phyloP scores from a whole-genome alignment of 2,888 invertebrate genomes.

The Melieria picta region DNA sequence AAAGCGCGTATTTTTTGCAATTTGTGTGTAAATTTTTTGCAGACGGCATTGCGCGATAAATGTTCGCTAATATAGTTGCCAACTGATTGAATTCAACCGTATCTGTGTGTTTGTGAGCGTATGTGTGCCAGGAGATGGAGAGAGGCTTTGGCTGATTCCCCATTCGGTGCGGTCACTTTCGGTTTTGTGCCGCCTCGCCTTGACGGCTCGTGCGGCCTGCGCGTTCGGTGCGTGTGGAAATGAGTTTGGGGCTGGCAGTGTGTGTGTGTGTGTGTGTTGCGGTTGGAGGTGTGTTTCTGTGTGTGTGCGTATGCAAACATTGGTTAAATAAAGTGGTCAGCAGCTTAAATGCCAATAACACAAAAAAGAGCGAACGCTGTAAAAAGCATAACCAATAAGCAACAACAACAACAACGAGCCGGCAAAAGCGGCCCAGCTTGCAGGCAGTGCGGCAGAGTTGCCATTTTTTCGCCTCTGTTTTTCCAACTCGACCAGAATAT shows the following conservation, averaged over 20 bases:
- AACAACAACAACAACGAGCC: conserved; percentile 36
- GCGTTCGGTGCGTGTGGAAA: too few relatives aligned
- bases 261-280: conserved; percentile 2
- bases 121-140: conserved; percentile 5
- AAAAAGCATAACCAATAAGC: conserved; percentile 10
- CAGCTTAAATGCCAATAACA: conserved; percentile 47
- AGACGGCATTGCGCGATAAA: conserved; percentile 27
- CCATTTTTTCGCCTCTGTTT: conserved; percentile 5
- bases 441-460: neutral
- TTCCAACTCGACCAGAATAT: conserved; percentile 45
- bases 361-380: conserved; percentile 6
- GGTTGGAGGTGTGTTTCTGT: conserved; percentile 6
- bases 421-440: neutral
- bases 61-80: conserved; percentile 18
- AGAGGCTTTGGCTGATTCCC: conserved; percentile 11
- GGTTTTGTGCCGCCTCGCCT: too few relatives aligned
- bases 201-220: too few relatives aligned
- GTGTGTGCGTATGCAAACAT: conserved; percentile 45
- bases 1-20: conserved; percentile 37
- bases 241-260: neutral
- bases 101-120: neutral
- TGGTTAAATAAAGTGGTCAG: conserved; percentile 60
- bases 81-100: conserved; percentile 21
- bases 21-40: neutral
- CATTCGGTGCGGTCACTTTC: neutral